Base-by-base conservation (phyloP, 2,888 invertebrate genomes). In the Sinopyrophorus schimmeli region DNA sequence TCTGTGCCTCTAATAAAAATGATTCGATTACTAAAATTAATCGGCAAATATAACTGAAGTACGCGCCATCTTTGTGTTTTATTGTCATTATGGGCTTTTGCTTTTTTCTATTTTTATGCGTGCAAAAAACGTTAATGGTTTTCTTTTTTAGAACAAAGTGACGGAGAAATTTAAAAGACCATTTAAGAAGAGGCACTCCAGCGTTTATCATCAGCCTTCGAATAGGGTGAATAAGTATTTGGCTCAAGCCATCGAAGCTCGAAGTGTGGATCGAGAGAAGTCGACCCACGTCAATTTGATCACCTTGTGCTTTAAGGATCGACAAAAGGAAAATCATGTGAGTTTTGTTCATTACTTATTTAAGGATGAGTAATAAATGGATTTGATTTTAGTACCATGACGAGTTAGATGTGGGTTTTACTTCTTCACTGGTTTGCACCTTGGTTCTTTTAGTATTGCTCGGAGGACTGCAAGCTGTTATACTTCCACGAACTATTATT, bases 181-280 rank as follows among this genome's bases (percentile, higher is more conserved):
- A 39, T 84, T 91, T 75, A 89, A 91, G 74, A 91, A 92, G 76
- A 83, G 90, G 62, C 89, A 89, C 74, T 88, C 89, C 60, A 87
- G 87, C 70, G 86, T 89, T 55, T 88, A 89, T 74, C 89, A 91
- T 76, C 90, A 91, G 74, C 90, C 92, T 20, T 88, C 88, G 21
- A 93, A 92, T 76, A 83, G 93, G 59, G 92, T 93, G 47, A 93
- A 93, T 79, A 92, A 92, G 72, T 92, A 89, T 75, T 79, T 94
- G 64, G 88, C 90, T 50, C 91, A 92, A 75, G 92, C 92, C 17
- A 92, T 93, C 62, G 90, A 91, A 70, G 92, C 92, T 18, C 80
- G 93, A 55, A 90, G 90, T 67, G 90, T 93, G 51, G 92, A 93
- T 70, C 81, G 90, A 49, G 92, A 93, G 73, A 93, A 93, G 74